phyloP scores from a whole-genome alignment of 2,113 vertebrate genomes.

The Lepisosteus osseus region DNA sequence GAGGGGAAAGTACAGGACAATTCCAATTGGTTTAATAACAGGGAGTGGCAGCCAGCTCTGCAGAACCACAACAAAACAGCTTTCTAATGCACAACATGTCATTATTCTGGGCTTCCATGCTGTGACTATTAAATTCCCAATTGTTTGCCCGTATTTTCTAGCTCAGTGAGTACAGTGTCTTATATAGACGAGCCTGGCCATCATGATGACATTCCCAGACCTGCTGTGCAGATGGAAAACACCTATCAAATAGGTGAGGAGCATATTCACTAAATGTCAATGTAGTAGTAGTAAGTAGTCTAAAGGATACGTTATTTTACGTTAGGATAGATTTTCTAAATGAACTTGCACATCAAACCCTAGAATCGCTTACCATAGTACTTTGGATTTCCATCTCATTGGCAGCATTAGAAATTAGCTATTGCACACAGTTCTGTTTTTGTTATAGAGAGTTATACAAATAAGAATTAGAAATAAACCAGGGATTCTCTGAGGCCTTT shows the following conservation, averaged over 20 bases:
- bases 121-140: background rate
- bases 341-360: too few relatives aligned
- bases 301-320: background rate
- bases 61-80: background rate
- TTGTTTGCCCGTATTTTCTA: conserved; percentile 36
- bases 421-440: too few relatives aligned
- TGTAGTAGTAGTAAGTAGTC: too few relatives aligned
- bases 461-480: too few relatives aligned
- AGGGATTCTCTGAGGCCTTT: too few relatives aligned
- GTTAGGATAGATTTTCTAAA: background rate
- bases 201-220: conserved; percentile 54
- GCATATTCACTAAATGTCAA: background rate
- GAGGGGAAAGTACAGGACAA: background rate
- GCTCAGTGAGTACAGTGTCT: conserved; percentile 69
- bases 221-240: conserved; percentile 66
- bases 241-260: conserved; percentile 75
- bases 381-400: too few relatives aligned
- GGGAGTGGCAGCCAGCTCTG: background rate
- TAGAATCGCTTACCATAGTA: too few relatives aligned
- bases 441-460: too few relatives aligned
- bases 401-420: too few relatives aligned
- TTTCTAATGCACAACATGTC: background rate
- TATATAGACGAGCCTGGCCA: conserved; percentile 66
- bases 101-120: background rate
- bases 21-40: background rate